A percentile compares a stretch with the other conserved stretches of the same genome.
phyloP scores from a whole-genome alignment of 2,113 vertebrate species.

The Odocoileus virginianus region DNA sequence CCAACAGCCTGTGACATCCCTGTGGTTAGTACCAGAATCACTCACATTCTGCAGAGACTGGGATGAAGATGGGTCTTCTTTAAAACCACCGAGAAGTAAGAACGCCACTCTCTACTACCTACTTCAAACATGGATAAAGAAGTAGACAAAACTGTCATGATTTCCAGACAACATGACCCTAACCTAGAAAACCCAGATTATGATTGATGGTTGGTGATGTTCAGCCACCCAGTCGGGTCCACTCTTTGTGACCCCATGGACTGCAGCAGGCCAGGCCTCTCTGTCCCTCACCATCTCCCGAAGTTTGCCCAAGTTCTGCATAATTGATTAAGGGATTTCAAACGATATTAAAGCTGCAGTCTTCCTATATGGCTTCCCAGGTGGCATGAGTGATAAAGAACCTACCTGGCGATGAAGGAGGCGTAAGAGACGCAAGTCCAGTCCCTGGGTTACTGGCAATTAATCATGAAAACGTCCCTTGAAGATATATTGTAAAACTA shows the following conservation, averaged over 20 bases:
- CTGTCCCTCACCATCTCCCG: background rate
- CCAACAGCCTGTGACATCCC: background rate
- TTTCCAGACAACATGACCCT: background rate
- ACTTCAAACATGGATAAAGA: background rate
- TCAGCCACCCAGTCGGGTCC: background rate
- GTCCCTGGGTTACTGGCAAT: background rate
- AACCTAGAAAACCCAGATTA: background rate
- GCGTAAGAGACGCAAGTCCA: background rate
- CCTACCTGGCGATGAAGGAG: background rate
- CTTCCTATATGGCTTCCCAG: background rate
- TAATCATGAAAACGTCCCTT: background rate
- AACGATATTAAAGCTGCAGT: background rate
- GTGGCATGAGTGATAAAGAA: background rate
- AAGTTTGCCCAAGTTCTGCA: background rate
- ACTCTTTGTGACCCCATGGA: background rate
- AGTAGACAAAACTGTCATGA: background rate
- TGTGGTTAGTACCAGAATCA: accelerated
- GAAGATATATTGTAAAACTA: background rate
- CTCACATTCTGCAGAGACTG: accelerated
- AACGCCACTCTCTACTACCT: accelerated
- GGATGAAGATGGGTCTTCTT: accelerated
- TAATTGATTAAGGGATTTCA: background rate
- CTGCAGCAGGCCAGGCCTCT: background rate
- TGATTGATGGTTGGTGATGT: background rate
- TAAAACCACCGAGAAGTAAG: accelerated